Evolutionary conservation across 1,140 invertebrate species (phyloP), one percentile per base, ranked within the genome.

Genomic region (Apocrypta bakeri): DNA sequence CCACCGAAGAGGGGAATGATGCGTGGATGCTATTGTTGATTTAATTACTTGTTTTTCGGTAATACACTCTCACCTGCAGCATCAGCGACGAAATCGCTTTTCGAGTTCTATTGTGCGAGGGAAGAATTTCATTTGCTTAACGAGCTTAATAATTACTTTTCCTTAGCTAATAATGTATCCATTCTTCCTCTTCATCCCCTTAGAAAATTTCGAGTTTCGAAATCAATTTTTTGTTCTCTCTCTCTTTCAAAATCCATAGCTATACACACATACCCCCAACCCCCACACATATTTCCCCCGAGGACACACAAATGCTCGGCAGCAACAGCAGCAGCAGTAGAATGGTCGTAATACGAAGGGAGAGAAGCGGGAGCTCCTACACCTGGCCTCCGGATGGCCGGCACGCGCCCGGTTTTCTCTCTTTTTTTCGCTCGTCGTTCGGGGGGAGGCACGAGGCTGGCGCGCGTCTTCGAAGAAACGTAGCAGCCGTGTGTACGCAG

Each of bases 371-470:
- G 61, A 76, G 64, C 79, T 84, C 64, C 63, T 79, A 78, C 81
- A 84, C 82, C 82, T 84, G 76, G 81, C 85, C 82, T 78, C 76
- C 83, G 75, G 73, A 84, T 73, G 73, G 76, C 74, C 40, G 74
- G 69, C 21, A 76, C 73, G 84, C 76, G 42, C 69, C 79, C 61
- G 9, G 21, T 79, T 9, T 42, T 68, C 66, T 66, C 29, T 29
- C 37, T 71, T 29, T 66, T 68, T 31, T 68, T 31, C 25, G 64
- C 25, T 33, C 69, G 31, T 11, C 29, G 27, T 33, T 33, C 17
- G 21, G 33, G 21, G 29, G 69, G 27, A 33, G 69, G 69, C 69
- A 37, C 69, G 69, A 1, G 69, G 21, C 48, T 21, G 48, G 48
- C 69, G 69, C 69, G 27, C 29, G 31, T 66, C 63, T 66, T 66